Conservation (phyloP, 2,888 invertebrate genomes). For the Octonoba sinensis region DNA sequence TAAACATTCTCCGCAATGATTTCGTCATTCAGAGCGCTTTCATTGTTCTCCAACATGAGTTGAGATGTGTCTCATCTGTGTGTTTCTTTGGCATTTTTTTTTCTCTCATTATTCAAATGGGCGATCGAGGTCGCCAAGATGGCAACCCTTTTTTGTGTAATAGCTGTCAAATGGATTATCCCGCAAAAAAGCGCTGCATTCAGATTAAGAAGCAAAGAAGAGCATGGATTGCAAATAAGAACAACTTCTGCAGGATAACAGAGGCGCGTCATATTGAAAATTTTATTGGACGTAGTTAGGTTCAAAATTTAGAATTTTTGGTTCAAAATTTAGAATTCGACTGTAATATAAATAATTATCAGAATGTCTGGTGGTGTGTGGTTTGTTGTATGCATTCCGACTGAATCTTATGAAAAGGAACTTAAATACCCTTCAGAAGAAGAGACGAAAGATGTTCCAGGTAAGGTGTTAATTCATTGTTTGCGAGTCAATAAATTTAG, state of each 20-base stretch:
- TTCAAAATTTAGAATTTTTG: too few relatives aligned
- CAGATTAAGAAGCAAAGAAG: background rate
- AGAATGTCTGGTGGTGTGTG: conserved; percentile 62
- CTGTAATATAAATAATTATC: background rate
- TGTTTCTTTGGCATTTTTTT: too few relatives aligned
- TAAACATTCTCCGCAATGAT: too few relatives aligned
- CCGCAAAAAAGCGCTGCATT: conserved; percentile 4
- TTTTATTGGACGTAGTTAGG: too few relatives aligned
- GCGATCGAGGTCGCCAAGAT: conserved; percentile 42
- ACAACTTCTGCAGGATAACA: too few relatives aligned
- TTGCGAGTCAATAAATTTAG: background rate
- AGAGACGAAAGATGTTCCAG: background rate
- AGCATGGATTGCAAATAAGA: background rate
- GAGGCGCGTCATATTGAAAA: too few relatives aligned
- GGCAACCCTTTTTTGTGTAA: conserved; percentile 28
- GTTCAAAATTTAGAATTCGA: too few relatives aligned
- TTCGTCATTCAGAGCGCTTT: too few relatives aligned
- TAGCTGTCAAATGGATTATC: conserved; percentile 3
- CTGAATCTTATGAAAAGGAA: conserved; percentile 38
- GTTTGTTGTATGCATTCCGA: conserved; percentile 59
- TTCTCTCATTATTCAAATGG: conserved; percentile 4
- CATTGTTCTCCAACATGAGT: too few relatives aligned
- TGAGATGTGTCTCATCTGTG: too few relatives aligned
- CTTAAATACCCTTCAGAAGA: conserved; percentile 16
- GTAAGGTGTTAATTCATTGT: background rate